phyloP scores from a whole-genome alignment of 2,888 invertebrate genomes.

The Mesorhabditis sp. region DNA sequence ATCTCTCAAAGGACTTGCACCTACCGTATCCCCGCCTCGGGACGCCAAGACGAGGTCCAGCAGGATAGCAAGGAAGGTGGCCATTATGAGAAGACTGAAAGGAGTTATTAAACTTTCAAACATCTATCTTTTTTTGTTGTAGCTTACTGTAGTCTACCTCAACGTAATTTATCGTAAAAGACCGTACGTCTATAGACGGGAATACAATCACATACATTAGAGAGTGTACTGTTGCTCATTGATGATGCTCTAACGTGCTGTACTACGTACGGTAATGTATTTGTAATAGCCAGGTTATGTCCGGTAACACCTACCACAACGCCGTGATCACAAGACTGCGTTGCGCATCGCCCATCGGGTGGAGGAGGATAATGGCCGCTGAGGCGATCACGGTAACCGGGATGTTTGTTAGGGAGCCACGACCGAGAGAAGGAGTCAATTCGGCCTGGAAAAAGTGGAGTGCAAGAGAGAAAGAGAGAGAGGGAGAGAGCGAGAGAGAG shows the following conservation, averaged over 20 bases:
- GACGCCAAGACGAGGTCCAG: background rate
- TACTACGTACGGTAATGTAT: too few species aligned
- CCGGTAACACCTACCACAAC: background rate
- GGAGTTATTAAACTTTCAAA: background rate
- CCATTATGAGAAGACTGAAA: background rate
- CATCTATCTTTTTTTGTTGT: background rate
- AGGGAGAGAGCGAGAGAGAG: too few species aligned
- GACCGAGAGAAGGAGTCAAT: background rate
- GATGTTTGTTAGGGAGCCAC: background rate
- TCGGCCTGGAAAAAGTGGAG: background rate
- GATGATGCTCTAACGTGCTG: too few species aligned
- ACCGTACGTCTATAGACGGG: too few species aligned
- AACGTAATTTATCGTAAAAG: too few species aligned
- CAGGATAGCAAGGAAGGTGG: background rate
- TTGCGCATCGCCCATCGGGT: background rate
- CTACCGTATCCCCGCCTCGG: background rate
- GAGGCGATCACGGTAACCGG: constrained; percentile 2
- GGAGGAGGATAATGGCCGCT: background rate
- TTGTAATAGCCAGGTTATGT: background rate
- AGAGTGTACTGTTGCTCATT: too few species aligned
- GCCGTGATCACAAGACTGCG: background rate
- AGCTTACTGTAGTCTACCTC: too few species aligned
- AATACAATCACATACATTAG: too few species aligned
- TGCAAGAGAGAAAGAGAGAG: background rate
- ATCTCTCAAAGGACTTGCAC: background rate